Base-by-base conservation (phyloP, 1,140 invertebrate species). In the Orius insidiosus region DNA sequence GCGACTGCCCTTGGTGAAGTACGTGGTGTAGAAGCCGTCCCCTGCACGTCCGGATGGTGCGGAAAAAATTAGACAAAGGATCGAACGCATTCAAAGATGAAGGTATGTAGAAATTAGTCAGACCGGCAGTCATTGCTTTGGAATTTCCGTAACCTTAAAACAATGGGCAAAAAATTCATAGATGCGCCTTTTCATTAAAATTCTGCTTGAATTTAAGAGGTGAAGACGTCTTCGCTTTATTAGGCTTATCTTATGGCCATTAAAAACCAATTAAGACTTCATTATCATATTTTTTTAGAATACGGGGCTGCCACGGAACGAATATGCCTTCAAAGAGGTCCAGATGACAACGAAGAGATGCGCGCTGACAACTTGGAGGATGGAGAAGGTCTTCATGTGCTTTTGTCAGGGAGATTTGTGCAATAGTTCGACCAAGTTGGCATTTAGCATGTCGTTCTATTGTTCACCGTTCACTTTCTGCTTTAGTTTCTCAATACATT, bases 41-140 rank as follows among this genome's bases (percentile, higher is more conserved):
- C 85, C 1, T 94, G 88, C 60, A 81, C 83, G 7, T 88, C 85
- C 5, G 86, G 87, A 19, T 94, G 88, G 88, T 94, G 88, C 58
- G 81, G 79, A 6, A 94, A 93, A 69, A 76, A 34, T 74, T 89
- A 15, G 86, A 92, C 63, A 81, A 77, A 31, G 71, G 72, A 51
- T 54, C 58, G 48, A 74, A 74, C 59, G 65, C 76, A 39, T 73
- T 74, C 49, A 74, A 79, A 62, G 71, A 74, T 60, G 67, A 69
- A 60, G 70, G 69, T 67, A 58, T 54, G 50, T 36, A 3, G 35
- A n/a, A 3, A 36, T n/a, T 36, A 36, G 14, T 15, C 14, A 15
- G 14, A 36, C 35, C 14, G 35, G 35, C n/a, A 5, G 24, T 24
- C 24, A 24, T 24, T 3, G 3, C 24, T 24, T 24, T 24, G 24